Evolutionary conservation across 2,888 invertebrate species (phyloP), one percentile per base, ranked within the genome.

Genomic region (Acholoe squamosa): DNA sequence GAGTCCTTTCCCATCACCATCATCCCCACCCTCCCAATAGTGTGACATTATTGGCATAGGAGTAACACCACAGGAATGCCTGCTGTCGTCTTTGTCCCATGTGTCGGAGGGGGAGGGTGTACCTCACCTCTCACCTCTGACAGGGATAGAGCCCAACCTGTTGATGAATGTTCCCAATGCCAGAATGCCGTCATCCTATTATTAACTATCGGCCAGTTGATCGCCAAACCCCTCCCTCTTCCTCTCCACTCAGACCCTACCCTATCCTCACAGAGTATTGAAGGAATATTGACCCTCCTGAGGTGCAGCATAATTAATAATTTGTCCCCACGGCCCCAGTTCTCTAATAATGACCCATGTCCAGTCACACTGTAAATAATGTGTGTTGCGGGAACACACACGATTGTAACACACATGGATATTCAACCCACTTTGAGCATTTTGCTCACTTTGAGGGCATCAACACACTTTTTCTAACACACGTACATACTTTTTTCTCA

Each of bases 221-320:
- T 71, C 28, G 71, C 28, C 31, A 5, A 43, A 43, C 43, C 43
- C 3, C 43, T 3, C 76, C n/a, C n/a, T n/a, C 77, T 7, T 84
- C 52, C 51, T 43, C 84, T 28, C 84, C 34, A 5, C 52, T 34
- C 77, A 28, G 12, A 12, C 80, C 84, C 84, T 43, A 51, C 25
- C 43, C 84, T 25, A 51, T 7, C 84, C 34, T 22, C 84, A 19
- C 77, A 19, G n/a, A n/a, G 25, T 25, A 51, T 34, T 84, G 71
- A n/a, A 28, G 25, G 25, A 71, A 71, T 71, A 71, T 71, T 71
- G 71, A 71, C 71, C 25, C n/a, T 71, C n/a, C n/a, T 25, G 71
- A 71, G 71, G 61, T 61, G 25, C 71, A 7, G 31, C 71, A 71
- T 71, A 71, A 71, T 71, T 71, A 71, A 71, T 71, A 71, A 71